Conservation (phyloP, 2,797 vertebrate genomes). For the Schizopygopsis pylzovi region DNA sequence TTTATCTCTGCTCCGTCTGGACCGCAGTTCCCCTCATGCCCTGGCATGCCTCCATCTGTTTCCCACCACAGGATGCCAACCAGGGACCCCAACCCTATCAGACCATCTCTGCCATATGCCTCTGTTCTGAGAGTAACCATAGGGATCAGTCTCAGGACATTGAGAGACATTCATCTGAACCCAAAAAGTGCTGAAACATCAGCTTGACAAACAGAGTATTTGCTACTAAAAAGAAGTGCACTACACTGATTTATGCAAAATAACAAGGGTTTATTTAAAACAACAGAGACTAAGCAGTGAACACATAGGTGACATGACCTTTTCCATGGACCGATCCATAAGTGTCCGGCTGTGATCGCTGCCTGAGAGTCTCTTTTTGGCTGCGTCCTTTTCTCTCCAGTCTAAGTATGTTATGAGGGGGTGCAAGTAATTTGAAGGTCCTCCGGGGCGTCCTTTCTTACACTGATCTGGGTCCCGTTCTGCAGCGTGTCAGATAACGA, state of each 20-base stretch:
- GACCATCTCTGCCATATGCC: constrained; percentile 87
- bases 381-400: neutral
- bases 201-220: neutral
- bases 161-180: neutral
- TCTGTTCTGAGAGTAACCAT: constrained; percentile 70
- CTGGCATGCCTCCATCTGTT: constrained; percentile 90
- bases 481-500: constrained; percentile 32
- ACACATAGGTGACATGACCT: constrained; percentile 28
- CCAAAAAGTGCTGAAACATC: neutral
- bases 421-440: constrained; percentile 46
- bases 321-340: constrained; percentile 57
- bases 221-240: neutral
- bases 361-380: constrained; percentile 17
- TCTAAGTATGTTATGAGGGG: constrained; percentile 37
- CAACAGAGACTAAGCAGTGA: neutral
- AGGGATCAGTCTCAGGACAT: constrained; percentile 9
- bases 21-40: constrained; percentile 82
- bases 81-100: constrained; percentile 84
- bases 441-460: constrained; percentile 62
- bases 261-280: neutral
- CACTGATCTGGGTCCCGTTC: constrained; percentile 36
- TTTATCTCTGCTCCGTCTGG: constrained; percentile 70
- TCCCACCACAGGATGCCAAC: constrained; percentile 79
- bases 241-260: neutral
- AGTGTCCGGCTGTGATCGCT: neutral